These are phyloP conservation scores for Petrosia ficiformis DNA, from an alignment of 37 sponge, comb jelly and placozoan species.

Conservation along the genomic window DNA sequence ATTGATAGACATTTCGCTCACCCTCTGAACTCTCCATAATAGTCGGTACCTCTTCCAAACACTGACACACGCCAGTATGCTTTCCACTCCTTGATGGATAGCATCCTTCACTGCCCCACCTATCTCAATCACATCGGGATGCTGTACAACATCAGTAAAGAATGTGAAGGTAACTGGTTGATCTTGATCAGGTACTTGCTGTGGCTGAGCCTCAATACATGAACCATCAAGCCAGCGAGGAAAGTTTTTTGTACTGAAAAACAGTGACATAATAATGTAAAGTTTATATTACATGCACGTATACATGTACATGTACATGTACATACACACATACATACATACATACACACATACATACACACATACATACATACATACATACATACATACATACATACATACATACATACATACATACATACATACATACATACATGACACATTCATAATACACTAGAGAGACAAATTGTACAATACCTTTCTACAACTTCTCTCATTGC, in stretches of 20 bases:
- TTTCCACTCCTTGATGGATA: conserved; percentile 45
- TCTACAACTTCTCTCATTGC: conserved; percentile 65
- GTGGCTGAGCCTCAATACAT: conserved; percentile 82
- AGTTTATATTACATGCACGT: conserved; percentile 3
- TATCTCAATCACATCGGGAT: conserved; percentile 64
- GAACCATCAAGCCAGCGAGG: conserved; percentile 93
- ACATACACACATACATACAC: too few species aligned
- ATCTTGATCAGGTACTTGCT: conserved; percentile 78
- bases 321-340: too few species aligned
- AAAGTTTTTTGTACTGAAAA: conserved; percentile 81
- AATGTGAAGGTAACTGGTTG: conserved; percentile 91
- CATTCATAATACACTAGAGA: neutral
- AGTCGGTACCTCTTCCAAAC: conserved; percentile 85
- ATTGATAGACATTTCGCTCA: neutral
- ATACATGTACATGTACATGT: conserved; percentile 1
- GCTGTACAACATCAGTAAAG: conserved; percentile 80
- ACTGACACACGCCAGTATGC: conserved; percentile 30
- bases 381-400: too few species aligned
- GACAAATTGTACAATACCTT: conserved; percentile 42
- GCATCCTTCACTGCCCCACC: conserved; percentile 52
- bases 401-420: too few species aligned
- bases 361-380: too few species aligned
- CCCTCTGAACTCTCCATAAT: conserved; percentile 90
- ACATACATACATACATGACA: too few species aligned
- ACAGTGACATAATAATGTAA: neutral